phyloP scores from a whole-genome alignment of 2,888 invertebrate species.

The Oligia strigilis region DNA sequence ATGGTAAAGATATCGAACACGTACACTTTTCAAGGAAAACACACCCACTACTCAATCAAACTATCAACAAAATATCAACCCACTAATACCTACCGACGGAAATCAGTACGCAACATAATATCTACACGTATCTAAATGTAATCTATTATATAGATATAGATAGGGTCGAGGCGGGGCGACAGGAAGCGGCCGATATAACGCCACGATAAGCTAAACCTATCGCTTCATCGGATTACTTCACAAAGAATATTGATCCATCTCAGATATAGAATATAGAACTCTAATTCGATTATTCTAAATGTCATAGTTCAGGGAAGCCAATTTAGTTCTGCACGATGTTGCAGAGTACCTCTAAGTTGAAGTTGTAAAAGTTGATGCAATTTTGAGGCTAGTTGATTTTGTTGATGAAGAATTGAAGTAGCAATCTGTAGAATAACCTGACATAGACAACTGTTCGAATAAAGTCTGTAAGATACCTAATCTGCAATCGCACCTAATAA shows the following conservation, averaged over 20 bases:
- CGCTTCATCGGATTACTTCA: constrained; percentile 78
- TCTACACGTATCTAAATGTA: constrained; percentile 59
- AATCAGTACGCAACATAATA: constrained; percentile 58
- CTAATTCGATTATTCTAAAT: constrained; percentile 81
- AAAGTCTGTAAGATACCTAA: neutral
- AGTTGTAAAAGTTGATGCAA: neutral
- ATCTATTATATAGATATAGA: constrained; percentile 60
- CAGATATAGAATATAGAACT: constrained; percentile 75
- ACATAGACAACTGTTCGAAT: neutral
- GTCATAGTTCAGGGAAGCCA: constrained; percentile 74
- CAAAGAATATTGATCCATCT: constrained; percentile 71
- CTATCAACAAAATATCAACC: constrained; percentile 41
- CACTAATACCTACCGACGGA: constrained; percentile 56
- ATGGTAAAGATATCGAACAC: constrained; percentile 19
- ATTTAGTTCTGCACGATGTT: constrained; percentile 22
- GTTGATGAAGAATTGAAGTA: no score
- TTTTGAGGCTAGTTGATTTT: neutral
- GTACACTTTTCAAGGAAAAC: constrained; percentile 43
- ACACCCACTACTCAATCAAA: constrained; percentile 36
- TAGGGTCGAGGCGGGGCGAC: constrained; percentile 69
- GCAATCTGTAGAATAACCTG: neutral
- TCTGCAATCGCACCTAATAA: neutral
- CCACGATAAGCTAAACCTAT: constrained; percentile 69
- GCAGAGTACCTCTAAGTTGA: neutral
- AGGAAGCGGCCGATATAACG: constrained; percentile 68